Conservation (phyloP, 2,113 vertebrate genomes). For the Mus pahari region DNA sequence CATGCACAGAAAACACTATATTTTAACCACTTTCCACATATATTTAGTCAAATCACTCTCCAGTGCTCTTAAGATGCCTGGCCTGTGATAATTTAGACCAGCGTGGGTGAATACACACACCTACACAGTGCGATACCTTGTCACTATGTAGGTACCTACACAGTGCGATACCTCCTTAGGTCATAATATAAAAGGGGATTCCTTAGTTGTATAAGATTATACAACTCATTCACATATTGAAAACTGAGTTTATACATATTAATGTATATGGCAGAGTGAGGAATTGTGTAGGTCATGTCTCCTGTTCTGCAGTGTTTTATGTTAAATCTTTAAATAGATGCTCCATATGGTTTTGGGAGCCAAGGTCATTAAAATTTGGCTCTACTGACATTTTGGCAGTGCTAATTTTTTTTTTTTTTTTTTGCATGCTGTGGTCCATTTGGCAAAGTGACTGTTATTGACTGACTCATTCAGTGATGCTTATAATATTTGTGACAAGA, state of each 20-base stretch:
- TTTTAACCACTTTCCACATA: background rate
- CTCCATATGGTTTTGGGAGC: conserved; percentile 24
- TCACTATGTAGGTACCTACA: background rate
- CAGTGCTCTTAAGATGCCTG: background rate
- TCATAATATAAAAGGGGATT: conserved; percentile 7
- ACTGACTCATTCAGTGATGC: conserved; percentile 55
- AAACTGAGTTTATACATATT: conserved; percentile 14
- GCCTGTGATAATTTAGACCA: background rate
- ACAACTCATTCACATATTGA: conserved; percentile 59
- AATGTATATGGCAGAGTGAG: background rate
- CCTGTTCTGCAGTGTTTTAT: conserved; percentile 48
- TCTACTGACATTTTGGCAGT: conserved; percentile 60
- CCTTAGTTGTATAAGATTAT: conserved; percentile 40
- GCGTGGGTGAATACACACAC: background rate
- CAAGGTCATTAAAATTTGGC: conserved; percentile 44
- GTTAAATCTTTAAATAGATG: conserved; percentile 51
- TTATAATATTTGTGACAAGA: conserved; percentile 53
- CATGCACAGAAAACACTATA: background rate
- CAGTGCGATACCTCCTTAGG: background rate
- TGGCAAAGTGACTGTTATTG: conserved; percentile 61
- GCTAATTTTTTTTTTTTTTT: background rate
- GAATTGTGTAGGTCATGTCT: conserved; percentile 10
- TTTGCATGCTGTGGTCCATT: background rate
- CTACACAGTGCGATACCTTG: background rate
- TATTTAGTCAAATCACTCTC: background rate